These are phyloP conservation scores for Drosophila nannoptera DNA, from an alignment of 1,140 invertebrate genomes.

Conservation along the genomic window DNA sequence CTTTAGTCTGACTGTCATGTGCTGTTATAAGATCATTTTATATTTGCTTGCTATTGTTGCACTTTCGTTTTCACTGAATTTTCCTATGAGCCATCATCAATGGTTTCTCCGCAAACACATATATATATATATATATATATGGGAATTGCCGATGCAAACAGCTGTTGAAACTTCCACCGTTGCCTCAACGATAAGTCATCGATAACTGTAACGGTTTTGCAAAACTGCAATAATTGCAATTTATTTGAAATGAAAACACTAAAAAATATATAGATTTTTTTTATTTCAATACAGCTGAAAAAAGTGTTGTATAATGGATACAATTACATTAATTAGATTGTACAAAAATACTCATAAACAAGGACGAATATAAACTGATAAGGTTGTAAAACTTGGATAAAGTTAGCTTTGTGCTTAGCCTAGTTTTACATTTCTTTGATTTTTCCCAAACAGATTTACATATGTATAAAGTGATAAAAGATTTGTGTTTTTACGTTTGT, in stretches of 20 bases:
- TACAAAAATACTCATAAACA: constrained; percentile 31
- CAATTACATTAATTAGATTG: constrained; percentile 45
- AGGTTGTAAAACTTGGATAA: constrained; percentile 22
- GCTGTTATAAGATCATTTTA: constrained; percentile 48
- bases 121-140: constrained; percentile 15
- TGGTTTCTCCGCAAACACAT: constrained; percentile 39
- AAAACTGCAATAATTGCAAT: not conserved
- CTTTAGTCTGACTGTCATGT: constrained; percentile 9
- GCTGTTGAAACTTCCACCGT: constrained; percentile 34
- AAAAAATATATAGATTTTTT: constrained; percentile 5
- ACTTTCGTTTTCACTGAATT: constrained; percentile 35
- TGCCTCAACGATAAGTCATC: constrained; percentile 21
- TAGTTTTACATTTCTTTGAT: constrained; percentile 44
- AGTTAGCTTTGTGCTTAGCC: constrained; percentile 26
- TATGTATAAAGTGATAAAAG: constrained; percentile 39
- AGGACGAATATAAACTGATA: constrained; percentile 46
- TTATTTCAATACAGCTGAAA: constrained; percentile 36
- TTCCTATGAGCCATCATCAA: constrained; percentile 42
- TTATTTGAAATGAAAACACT: not conserved
- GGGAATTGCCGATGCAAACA: constrained; percentile 29
- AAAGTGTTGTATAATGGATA: constrained; percentile 51
- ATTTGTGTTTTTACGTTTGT: constrained; percentile 16
- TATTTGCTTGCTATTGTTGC: constrained; percentile 14
- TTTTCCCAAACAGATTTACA: constrained; percentile 27
- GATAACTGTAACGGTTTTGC: constrained; percentile 4